Evolutionary conservation across 92 coral and sea anemone species (phyloP).

Genomic region (Phenganax subtilis): DNA sequence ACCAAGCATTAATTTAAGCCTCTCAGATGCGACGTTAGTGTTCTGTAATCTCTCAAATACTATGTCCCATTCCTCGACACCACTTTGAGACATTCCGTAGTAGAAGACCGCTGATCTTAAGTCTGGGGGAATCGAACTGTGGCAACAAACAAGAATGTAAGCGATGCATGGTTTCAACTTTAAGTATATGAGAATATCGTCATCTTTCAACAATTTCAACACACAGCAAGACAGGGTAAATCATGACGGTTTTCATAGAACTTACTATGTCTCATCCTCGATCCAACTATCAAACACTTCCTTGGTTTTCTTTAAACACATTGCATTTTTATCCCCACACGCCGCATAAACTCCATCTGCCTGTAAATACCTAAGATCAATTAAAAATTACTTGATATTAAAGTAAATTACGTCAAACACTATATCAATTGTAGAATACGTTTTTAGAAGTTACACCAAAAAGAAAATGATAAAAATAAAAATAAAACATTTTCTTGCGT

Average conservation of each 20-base stretch:
- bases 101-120: conserved; percentile 55
- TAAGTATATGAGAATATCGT: background rate
- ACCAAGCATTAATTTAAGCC: conserved; percentile 52
- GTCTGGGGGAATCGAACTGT: conserved; percentile 50
- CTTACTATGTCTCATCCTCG: conserved; percentile 26
- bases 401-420: no score
- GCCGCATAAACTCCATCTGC: conserved; percentile 15
- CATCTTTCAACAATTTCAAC: background rate
- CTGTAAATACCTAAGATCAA: conserved; percentile 16
- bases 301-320: conserved; percentile 33
- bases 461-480: background rate
- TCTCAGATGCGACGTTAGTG: conserved; percentile 60
- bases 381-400: background rate
- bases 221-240: background rate
- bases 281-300: conserved; percentile 42
- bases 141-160: background rate
- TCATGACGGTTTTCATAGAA: background rate
- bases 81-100: conserved; percentile 64
- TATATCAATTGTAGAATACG: no score
- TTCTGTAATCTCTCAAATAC: conserved; percentile 56
- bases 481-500: background rate
- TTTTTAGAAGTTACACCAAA: background rate
- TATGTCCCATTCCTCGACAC: conserved; percentile 69
- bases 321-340: conserved; percentile 25
- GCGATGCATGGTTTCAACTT: no score